Evolutionary conservation across 2,797 vertebrate genomes (phyloP).

Genomic region (Tokudaia muenninki): DNA sequence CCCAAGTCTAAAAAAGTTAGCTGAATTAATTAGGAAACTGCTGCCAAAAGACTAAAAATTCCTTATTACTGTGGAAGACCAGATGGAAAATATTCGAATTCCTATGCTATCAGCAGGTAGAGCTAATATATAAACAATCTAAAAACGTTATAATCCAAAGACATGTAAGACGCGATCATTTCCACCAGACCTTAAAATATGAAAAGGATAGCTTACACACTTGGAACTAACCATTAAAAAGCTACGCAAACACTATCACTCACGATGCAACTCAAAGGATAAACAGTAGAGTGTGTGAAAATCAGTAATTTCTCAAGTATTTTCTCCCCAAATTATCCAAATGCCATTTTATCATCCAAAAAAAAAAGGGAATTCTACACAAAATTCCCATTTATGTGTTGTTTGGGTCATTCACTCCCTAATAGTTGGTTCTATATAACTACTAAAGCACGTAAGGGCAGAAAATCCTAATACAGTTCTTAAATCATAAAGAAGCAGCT

Average conservation of each 20-base stretch:
- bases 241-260: neutral
- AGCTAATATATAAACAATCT: neutral
- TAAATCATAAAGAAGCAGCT: neutral
- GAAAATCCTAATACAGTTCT: conserved; percentile 13
- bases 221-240: neutral
- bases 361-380: neutral
- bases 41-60: neutral
- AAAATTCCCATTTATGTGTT: neutral
- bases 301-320: neutral
- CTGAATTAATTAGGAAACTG: conserved; percentile 7
- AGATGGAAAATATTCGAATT: neutral
- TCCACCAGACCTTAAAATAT: conserved; percentile 2
- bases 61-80: neutral
- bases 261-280: neutral
- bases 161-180: neutral
- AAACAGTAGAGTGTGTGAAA: conserved; percentile 33
- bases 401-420: neutral
- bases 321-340: conserved; percentile 9
- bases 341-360: conserved; percentile 35
- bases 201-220: neutral
- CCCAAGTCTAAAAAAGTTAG: conserved; percentile 28
- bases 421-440: conserved; percentile 49
- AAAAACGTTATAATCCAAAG: conserved; percentile 46
- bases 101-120: neutral
- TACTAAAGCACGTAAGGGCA: neutral